Base-by-base conservation (phyloP, 2,888 invertebrate genomes). In the Pecten maximus region DNA sequence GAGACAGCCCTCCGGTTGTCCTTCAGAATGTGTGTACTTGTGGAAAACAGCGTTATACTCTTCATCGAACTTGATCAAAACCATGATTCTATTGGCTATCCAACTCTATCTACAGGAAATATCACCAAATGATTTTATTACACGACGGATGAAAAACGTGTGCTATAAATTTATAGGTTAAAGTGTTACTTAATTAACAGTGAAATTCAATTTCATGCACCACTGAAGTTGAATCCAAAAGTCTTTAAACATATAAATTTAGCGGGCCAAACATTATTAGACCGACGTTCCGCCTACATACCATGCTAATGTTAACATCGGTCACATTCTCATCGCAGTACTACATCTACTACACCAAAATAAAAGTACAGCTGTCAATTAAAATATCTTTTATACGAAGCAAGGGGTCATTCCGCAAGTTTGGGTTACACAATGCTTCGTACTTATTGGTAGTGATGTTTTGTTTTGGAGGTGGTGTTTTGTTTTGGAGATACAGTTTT, bases 41-140 rank as follows among this genome's bases (percentile, higher is more conserved):
- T 74, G 35, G 74, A 74, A 74, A 74, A 74, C 74, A 74, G 35
- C 74, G 74, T 74, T 35, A 74, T 74, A 74, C 74, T 28, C 74
- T 74, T 74, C 74, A 74, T 15, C 28, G 74, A 74, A 74, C 74
- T 35, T 35, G 74, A 74, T 74, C 74, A 74, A 74, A 35, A 35
- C 28, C 2, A 0, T 15, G 35, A 74, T 74, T 23, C 6, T 28
- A 1, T 28, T 74, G 74, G 0, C 28, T 8, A 35, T 15, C 74
- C 74, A 74, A 15, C 74, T 74, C 74, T 28, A 12, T 74, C 28
- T 35, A 35, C 28, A 74, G 28, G 74, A 74, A 74, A 74, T 74
- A 74, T 74, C 28, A 74, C 35, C 6, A 74, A 74, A 74, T 28
- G 74, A 12, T 74, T 74, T 28, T 74, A 74, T 74, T 74, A 35